phyloP scores from a whole-genome alignment of 2,888 invertebrate species.

The Tenodera sinensis region DNA sequence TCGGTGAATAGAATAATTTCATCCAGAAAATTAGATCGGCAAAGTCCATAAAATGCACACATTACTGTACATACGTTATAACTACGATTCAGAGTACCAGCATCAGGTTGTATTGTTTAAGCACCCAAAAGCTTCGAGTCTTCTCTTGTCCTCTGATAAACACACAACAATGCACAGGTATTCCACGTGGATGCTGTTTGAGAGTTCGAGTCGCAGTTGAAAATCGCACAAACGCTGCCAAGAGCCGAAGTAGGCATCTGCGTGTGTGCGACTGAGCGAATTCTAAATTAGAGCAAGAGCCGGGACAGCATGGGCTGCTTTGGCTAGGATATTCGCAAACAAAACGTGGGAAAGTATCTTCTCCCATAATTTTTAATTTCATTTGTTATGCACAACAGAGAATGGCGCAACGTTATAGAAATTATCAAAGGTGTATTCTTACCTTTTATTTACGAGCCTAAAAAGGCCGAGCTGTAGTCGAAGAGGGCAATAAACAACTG shows the following conservation, averaged over 20 bases:
- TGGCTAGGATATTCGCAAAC: not conserved
- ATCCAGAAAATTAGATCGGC: not conserved
- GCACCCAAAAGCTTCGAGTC: not conserved
- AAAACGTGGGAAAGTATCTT: not conserved
- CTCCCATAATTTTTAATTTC: not conserved
- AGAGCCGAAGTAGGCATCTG: not conserved
- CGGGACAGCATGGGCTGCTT: not conserved
- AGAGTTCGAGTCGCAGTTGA: not conserved
- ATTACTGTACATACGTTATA: not conserved
- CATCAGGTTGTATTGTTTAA: not conserved
- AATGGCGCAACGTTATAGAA: no score
- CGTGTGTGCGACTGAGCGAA: not conserved
- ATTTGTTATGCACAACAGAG: no score
- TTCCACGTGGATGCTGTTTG: not conserved
- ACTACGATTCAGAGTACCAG: not conserved
- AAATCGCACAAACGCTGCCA: not conserved
- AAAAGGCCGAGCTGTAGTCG: no score
- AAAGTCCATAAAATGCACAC: not conserved
- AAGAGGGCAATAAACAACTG: no score
- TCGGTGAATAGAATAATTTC: not conserved
- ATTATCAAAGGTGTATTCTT: no score
- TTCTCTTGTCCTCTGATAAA: not conserved
- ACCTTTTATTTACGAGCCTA: no score
- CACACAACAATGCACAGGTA: not conserved
- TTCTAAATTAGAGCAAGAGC: not conserved